Percentiles rank a stretch among this genome's conserved stretches.
These are phyloP conservation scores for Nannobrachium achirus DNA, from an alignment of 2,113 vertebrate genomes.

Conservation along the genomic window DNA sequence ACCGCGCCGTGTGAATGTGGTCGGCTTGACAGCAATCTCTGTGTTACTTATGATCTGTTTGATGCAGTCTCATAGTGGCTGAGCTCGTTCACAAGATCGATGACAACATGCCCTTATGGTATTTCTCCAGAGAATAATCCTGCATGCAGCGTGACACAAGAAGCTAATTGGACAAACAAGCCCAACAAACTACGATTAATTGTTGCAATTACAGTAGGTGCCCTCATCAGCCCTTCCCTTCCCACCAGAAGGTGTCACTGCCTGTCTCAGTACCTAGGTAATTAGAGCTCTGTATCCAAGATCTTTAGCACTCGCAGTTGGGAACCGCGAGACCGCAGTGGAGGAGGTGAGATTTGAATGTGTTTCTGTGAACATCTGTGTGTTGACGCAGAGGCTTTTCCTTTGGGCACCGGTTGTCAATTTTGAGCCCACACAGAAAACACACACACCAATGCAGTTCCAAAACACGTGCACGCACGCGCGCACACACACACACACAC, in stretches of 20 bases:
- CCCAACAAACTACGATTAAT: constrained; percentile 42
- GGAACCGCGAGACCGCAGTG: constrained; percentile 6
- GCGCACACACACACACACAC: neutral
- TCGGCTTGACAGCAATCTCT: neutral
- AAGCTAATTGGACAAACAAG: constrained; percentile 41
- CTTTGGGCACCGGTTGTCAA: constrained; percentile 16
- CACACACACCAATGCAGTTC: neutral
- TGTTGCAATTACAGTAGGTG: constrained; percentile 57
- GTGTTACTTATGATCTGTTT: neutral
- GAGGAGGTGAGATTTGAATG: constrained; percentile 20
- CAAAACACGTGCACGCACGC: neutral
- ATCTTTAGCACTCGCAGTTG: constrained; percentile 34
- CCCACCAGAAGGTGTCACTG: constrained; percentile 22
- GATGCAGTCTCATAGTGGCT: neutral
- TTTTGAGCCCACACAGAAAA: neutral
- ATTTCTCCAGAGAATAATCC: neutral
- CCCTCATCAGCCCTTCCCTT: neutral
- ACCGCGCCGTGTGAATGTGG: too few relatives aligned
- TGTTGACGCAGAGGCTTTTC: constrained; percentile 22
- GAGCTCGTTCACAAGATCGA: neutral
- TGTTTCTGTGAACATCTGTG: constrained; percentile 46
- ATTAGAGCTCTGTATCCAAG: constrained; percentile 41
- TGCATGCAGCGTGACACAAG: constrained; percentile 13
- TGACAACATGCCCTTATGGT: constrained; percentile 10
- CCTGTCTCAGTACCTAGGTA: constrained; percentile 22